phyloP scores from a whole-genome alignment of 2,888 invertebrate species.

The Caenorhabditis sinica region DNA sequence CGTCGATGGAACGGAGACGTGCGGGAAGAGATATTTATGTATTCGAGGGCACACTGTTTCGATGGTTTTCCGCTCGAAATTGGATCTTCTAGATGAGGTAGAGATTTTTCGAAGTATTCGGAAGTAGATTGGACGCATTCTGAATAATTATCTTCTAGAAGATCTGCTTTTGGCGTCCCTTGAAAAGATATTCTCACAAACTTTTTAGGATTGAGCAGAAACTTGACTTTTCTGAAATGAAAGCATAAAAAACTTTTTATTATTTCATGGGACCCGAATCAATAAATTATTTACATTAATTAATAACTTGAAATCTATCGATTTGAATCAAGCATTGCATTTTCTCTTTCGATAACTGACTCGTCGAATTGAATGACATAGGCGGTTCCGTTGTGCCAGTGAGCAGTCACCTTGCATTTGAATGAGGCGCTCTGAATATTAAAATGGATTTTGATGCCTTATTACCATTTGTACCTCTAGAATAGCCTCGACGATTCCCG shows the following conservation, averaged over 20 bases:
- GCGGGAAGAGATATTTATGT: slow-evolving; percentile 58
- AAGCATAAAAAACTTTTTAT: background rate
- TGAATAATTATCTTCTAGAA: background rate
- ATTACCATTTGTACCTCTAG: slow-evolving; percentile 85
- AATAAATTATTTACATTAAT: slow-evolving; percentile 18
- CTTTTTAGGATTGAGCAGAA: background rate
- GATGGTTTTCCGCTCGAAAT: slow-evolving; percentile 68
- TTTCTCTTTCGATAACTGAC: slow-evolving; percentile 82
- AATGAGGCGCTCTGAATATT: slow-evolving; percentile 87
- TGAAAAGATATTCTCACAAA: no score
- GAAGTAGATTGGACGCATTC: slow-evolving; percentile 5
- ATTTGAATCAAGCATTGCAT: slow-evolving; percentile 63
- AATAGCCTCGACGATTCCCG: slow-evolving; percentile 97
- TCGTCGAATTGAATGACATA: slow-evolving; percentile 90
- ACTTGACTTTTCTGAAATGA: no score
- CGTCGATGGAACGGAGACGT: slow-evolving; percentile 57
- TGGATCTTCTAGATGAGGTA: slow-evolving; percentile 5
- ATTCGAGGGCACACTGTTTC: slow-evolving; percentile 70
- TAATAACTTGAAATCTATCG: slow-evolving; percentile 45
- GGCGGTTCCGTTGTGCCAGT: slow-evolving; percentile 98
- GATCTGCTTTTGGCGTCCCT: no score
- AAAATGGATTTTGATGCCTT: background rate
- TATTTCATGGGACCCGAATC: slow-evolving; percentile 20
- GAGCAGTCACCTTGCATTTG: slow-evolving; percentile 96
- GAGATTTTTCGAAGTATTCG: slow-evolving; percentile 10